These are phyloP conservation scores for Trichonephila clavipes DNA, from an alignment of 1,140 invertebrate genomes.

Conservation along the genomic window DNA sequence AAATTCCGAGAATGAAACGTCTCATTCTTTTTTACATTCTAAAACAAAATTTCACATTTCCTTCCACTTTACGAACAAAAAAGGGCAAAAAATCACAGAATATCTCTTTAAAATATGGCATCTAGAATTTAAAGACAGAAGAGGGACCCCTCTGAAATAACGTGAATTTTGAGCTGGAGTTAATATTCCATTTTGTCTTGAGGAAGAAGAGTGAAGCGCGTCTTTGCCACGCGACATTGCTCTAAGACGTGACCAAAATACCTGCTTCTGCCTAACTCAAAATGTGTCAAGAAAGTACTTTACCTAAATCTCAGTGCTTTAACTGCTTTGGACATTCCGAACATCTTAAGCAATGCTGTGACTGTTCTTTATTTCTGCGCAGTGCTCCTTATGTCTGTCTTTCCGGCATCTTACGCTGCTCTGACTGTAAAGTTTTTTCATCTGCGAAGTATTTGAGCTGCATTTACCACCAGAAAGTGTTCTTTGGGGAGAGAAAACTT, in stretches of 20 bases:
- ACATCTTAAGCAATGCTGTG: conserved; percentile 53
- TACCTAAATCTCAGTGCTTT: conserved; percentile 58
- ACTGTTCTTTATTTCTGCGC: neutral
- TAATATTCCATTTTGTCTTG: conserved; percentile 71
- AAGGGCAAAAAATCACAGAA: too few species aligned
- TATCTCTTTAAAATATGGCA: neutral
- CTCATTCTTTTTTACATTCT: too few species aligned
- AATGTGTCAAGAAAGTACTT: conserved; percentile 62
- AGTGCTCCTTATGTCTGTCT: neutral
- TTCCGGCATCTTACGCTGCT: neutral
- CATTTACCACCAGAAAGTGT: neutral
- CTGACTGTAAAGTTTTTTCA: neutral
- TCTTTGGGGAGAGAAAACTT: neutral
- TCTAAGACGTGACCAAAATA: conserved; percentile 57
- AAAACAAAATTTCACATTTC: too few species aligned
- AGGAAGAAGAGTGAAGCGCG: neutral
- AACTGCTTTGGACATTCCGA: conserved; percentile 55
- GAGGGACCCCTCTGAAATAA: neutral
- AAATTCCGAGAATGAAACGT: too few species aligned
- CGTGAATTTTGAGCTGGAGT: conserved; percentile 16
- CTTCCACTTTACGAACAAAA: too few species aligned
- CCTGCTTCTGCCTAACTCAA: neutral
- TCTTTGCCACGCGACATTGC: conserved; percentile 56
- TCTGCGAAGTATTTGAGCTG: neutral
- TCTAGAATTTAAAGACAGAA: conserved; percentile 3